phyloP scores from a whole-genome alignment of 2,113 vertebrate genomes.

The Sinosuthora webbiana region DNA sequence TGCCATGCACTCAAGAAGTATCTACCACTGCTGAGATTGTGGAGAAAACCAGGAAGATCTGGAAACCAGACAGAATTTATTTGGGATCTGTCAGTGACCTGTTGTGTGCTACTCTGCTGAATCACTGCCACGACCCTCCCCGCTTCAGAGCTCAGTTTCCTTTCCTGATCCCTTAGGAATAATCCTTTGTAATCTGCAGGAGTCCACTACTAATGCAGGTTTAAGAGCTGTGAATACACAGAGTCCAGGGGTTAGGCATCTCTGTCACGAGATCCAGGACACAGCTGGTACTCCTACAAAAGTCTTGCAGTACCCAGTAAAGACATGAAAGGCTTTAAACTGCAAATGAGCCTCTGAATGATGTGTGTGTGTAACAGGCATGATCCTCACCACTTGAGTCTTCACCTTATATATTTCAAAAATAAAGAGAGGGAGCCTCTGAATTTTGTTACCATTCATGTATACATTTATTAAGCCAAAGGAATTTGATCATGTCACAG shows the following conservation, averaged over 20 bases:
- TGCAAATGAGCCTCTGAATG: neutral
- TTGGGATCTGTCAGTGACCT: neutral
- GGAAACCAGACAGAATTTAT: neutral
- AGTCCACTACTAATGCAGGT: neutral
- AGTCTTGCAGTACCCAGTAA: neutral
- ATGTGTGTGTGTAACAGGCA: no score
- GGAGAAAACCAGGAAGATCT: neutral
- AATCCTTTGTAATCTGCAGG: neutral
- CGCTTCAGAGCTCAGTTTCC: neutral
- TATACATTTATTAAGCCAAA: conserved; percentile 61
- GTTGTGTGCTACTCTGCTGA: neutral
- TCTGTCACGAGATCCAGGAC: neutral
- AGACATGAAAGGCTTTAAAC: neutral
- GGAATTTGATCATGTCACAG: conserved; percentile 7
- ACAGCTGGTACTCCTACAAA: neutral
- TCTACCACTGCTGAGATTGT: neutral
- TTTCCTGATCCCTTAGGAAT: neutral
- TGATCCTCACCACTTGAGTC: neutral
- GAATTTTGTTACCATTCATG: conserved; percentile 9
- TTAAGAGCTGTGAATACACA: neutral
- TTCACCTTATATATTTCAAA: neutral
- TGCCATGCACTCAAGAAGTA: neutral
- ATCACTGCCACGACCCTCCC: neutral
- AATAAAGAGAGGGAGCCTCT: neutral
- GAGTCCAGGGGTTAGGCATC: neutral